Base-by-base conservation (phyloP, 1,140 invertebrate genomes). In the Camponotus vicinus region DNA sequence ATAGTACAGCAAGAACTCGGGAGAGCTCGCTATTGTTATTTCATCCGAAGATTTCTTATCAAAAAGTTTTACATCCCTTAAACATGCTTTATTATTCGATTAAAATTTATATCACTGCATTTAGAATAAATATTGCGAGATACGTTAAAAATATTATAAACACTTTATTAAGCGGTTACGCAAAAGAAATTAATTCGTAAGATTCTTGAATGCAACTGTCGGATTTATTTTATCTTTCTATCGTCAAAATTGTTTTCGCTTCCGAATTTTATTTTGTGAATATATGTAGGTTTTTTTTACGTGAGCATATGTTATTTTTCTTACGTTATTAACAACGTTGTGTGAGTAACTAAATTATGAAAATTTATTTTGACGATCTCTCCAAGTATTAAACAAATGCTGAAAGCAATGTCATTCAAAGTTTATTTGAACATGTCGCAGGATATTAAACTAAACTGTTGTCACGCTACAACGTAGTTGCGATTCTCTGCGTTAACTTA, bases 371-470 rank as follows among this genome's bases (percentile, higher is more conserved):
- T 27, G 27, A 32, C 3, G 77, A 55, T 27, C 78, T 32, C 42
- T 80, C 32, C 52, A 67, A 80, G 64, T 70, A 49, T 70, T 57
- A 70, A 80, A 70, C 21, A 52, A 80, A 80, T 80, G 66, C 45
- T 66, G 40, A 42, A 49, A 57, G 21, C 64, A 5, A 69, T 32
- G 45, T 80, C 45, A 80, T 80, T 69, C 64, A 57, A 80, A 80
- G 78, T 80, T 70, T 80, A 70, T 37, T 57, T 70, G 40, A 59
- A 80, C 78, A 57, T 66, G 66, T 42, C 64, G 66, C 45, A 13
- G 64, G 78, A 70, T 70, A 80, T 70, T 69, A 80, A 80, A 80
- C 63, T 55, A 45, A 80, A 80, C 77, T 80, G 77, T 80, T 80
- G 77, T 80, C 77, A 80, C 67, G 40, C 77, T 57, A 49, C 45